Evolutionary conservation across 2,888 invertebrate species (phyloP).

Genomic region (Lasioglossum calceatum): DNA sequence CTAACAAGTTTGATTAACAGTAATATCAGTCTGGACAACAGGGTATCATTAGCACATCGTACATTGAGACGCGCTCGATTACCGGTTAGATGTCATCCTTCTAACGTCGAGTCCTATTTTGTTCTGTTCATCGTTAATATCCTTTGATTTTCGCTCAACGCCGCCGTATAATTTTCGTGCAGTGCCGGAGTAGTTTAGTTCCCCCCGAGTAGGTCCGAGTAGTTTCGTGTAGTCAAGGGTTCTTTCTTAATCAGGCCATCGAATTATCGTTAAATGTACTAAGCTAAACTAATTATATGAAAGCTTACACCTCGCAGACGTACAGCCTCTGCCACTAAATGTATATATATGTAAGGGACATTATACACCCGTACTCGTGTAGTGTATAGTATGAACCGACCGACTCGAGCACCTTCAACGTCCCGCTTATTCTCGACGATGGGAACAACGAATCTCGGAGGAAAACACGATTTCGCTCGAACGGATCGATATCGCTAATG

Average conservation of each 20-base stretch:
- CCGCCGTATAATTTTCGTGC: not conserved
- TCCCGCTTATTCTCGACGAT: not conserved
- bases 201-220: not conserved
- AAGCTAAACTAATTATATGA: constrained; percentile 69
- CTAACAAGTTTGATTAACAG: constrained; percentile 40
- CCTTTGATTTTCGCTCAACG: not conserved
- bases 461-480: not conserved
- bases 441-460: not conserved
- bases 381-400: not conserved
- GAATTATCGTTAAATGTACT: constrained; percentile 73
- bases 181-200: not conserved
- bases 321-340: constrained; percentile 77
- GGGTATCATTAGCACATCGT: constrained; percentile 68
- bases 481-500: not conserved
- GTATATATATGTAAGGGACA: constrained; percentile 69
- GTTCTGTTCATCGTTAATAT: not conserved
- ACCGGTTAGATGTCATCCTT: constrained; percentile 41
- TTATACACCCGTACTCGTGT: constrained; percentile 17
- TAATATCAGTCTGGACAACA: constrained; percentile 71
- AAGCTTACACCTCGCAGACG: constrained; percentile 79
- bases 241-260: constrained; percentile 77
- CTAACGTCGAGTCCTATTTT: not conserved
- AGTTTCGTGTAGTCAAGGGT: constrained; percentile 45
- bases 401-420: not conserved
- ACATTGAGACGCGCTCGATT: constrained; percentile 41